A percentile compares a stretch with the other conserved stretches of the same genome.
Evolutionary conservation across 2,888 invertebrate genomes (phyloP).

Genomic region (Dichetophora obliterata): DNA sequence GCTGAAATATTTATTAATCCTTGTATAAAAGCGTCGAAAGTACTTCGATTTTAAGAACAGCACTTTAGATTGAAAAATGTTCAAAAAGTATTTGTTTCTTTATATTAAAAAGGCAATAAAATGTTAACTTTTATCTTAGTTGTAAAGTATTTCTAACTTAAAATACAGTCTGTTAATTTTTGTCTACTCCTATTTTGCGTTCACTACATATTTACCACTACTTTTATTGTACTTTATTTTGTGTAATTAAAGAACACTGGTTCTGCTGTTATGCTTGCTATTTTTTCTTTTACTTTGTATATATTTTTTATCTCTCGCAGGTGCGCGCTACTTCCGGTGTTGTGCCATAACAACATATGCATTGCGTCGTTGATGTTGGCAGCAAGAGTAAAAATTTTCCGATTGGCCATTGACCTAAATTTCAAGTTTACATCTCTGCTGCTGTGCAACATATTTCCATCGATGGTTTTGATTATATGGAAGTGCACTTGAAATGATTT

Average conservation of each 20-base stretch:
- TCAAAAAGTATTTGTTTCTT: no score
- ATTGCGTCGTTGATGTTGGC: background rate
- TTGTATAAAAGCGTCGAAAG: no score
- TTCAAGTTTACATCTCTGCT: constrained; percentile 5
- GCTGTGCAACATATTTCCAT: background rate
- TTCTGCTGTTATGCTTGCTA: background rate
- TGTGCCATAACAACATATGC: background rate
- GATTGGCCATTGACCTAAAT: constrained; percentile 37
- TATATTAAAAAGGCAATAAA: no score
- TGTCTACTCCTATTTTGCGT: background rate
- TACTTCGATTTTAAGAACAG: no score
- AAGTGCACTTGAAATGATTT: background rate
- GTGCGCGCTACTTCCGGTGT: constrained; percentile 9
- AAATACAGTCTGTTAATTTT: background rate
- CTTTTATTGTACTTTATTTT: background rate
- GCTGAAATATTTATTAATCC: no score
- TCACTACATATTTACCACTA: background rate
- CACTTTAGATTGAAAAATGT: no score
- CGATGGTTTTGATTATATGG: constrained; percentile 14
- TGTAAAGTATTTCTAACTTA: no score
- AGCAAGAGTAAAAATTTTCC: background rate
- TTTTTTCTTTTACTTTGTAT: background rate
- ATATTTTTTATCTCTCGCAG: background rate
- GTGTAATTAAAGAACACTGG: background rate
- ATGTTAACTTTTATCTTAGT: no score